phyloP scores from a whole-genome alignment of 2,797 vertebrate genomes.

The Hirundo rustica region DNA sequence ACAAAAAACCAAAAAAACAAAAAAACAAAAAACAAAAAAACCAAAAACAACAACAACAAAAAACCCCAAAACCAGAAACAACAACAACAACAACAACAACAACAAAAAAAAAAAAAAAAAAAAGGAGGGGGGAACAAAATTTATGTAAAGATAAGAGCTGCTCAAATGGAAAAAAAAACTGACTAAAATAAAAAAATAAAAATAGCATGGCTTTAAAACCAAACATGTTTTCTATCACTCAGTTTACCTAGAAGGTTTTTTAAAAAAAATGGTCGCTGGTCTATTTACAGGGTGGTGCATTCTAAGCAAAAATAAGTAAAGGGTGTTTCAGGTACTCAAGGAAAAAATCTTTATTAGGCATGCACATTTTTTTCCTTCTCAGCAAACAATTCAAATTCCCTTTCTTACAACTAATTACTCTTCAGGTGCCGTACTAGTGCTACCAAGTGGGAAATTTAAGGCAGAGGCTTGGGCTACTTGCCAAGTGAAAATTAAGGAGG shows the following conservation, averaged over 20 bases:
- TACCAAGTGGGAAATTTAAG: slow-evolving; percentile 66
- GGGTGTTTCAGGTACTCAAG: background rate
- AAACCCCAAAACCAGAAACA: no score
- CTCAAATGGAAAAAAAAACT: background rate
- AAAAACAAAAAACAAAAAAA: no score
- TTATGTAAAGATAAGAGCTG: background rate
- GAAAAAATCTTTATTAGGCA: slow-evolving; percentile 60
- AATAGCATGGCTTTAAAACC: background rate
- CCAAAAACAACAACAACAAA: no score
- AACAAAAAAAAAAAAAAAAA: no score
- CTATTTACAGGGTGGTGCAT: slow-evolving; percentile 16
- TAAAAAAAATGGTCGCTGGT: background rate
- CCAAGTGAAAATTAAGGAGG: slow-evolving; percentile 61
- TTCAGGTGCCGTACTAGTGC: slow-evolving; percentile 55
- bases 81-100: no score
- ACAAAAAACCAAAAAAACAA: no score
- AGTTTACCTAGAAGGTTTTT: background rate
- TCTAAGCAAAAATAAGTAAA: slow-evolving; percentile 50
- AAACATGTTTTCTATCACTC: background rate
- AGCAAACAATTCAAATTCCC: slow-evolving; percentile 63
- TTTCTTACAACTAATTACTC: slow-evolving; percentile 58
- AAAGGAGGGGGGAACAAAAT: fast-evolving
- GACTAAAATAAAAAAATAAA: background rate
- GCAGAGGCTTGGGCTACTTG: slow-evolving; percentile 41
- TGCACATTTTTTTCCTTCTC: slow-evolving; percentile 54